phyloP scores from a whole-genome alignment of 2,797 vertebrate species.

The Naso thynnoides region DNA sequence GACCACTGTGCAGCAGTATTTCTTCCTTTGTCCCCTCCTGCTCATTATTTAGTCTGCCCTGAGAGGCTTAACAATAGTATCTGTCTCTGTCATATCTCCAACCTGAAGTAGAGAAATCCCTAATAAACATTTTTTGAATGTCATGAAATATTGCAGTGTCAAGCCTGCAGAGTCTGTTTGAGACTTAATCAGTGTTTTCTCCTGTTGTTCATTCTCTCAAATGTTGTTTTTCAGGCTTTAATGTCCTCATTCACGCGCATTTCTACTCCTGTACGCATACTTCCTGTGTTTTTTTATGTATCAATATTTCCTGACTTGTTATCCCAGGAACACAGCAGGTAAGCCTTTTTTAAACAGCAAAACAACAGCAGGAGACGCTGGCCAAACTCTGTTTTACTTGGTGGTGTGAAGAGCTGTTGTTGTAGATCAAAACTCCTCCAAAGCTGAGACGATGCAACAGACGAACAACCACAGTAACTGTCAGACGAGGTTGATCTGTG shows the following conservation, averaged over 20 bases:
- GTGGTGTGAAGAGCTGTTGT: too few species aligned
- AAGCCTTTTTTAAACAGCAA: not conserved
- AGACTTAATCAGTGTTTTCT: conserved; percentile 11
- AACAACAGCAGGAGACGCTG: not conserved
- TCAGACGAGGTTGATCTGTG: not conserved
- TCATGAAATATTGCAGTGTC: conserved; percentile 53
- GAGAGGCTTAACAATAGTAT: conserved; percentile 49
- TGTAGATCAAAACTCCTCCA: not conserved
- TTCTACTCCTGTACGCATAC: not conserved
- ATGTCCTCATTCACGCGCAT: not conserved
- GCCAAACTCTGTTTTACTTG: not conserved
- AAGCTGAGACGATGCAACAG: not conserved
- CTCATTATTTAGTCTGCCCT: conserved; percentile 50
- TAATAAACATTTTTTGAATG: conserved; percentile 30
- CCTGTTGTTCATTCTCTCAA: conserved; percentile 1
- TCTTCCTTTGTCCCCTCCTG: not conserved
- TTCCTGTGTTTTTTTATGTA: not conserved
- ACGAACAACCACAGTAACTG: not conserved
- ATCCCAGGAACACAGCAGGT: not conserved
- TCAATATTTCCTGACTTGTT: not conserved
- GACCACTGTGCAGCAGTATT: too few species aligned
- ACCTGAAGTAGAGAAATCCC: conserved; percentile 48
- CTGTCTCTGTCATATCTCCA: conserved; percentile 39
- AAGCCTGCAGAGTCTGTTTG: conserved; percentile 1
- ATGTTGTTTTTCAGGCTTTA: not conserved